These are phyloP conservation scores for Podarcis cretensis DNA, from an alignment of 2,113 vertebrate species.

Conservation along the genomic window DNA sequence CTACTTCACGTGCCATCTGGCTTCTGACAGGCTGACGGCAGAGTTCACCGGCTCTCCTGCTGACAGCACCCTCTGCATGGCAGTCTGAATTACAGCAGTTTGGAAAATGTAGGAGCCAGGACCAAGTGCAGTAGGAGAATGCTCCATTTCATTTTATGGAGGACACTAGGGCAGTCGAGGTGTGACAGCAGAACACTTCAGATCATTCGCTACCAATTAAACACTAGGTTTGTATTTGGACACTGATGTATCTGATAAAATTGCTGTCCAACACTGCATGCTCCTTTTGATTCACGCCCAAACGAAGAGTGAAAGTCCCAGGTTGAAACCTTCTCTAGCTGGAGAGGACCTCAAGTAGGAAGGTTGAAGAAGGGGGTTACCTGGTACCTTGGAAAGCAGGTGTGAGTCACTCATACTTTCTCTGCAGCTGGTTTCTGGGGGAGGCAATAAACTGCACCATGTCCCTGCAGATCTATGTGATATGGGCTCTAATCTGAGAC, in stretches of 20 bases:
- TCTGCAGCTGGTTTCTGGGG: background rate
- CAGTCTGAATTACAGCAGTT: conserved; percentile 22
- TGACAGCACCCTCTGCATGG: background rate
- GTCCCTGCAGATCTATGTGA: background rate
- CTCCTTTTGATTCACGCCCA: background rate
- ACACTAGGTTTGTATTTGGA: background rate
- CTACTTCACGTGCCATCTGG: conserved; percentile 24
- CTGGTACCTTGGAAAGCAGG: background rate
- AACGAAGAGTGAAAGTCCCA: background rate
- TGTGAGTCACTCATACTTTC: background rate
- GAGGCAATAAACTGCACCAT: background rate
- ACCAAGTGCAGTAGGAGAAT: background rate
- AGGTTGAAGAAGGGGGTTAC: background rate
- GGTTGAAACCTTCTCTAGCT: background rate
- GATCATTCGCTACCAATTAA: background rate
- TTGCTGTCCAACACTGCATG: background rate
- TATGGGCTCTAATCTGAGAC: background rate
- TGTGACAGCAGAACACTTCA: background rate
- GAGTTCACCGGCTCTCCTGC: conserved; percentile 8
- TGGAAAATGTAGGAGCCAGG: conserved; percentile 6
- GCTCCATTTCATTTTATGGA: background rate
- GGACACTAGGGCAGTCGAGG: background rate
- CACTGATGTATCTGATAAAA: background rate
- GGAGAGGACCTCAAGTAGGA: background rate
- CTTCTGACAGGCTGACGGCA: conserved; percentile 15